Base-by-base conservation (phyloP, 1,140 invertebrate species). In the Cryptotermes secundus region DNA sequence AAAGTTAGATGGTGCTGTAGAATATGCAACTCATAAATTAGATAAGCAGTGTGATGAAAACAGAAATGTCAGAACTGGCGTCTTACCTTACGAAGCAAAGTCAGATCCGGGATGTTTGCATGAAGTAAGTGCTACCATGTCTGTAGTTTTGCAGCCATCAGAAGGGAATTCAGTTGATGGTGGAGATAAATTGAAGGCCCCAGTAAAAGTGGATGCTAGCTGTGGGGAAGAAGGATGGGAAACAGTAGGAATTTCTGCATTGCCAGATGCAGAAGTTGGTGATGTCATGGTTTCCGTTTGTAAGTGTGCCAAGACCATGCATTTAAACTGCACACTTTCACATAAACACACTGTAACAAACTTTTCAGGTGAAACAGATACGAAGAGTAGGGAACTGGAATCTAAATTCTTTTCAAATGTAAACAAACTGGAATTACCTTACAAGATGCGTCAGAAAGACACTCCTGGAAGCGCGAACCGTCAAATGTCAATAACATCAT, bases 271-370 rank as follows among this genome's bases (percentile, higher is more conserved):
- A 31, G 53, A 38, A 34, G 53, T 82, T 4, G 24, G 38, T 53
- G 53, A 59, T 53, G 81, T 82, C 6, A 24, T 19, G 24, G 14
- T 82, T 9, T 49, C 81, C 7, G n/a, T 82, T 31, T 82, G 81
- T 59, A 53, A 82, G 81, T 82, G 81, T 59, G 1, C 81, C 1
- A 82, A 82, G 38, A 82, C 31, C 19, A 53, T 82, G 81, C 81
- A 82, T 0, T 0, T 82, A 31, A 53, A 45, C 16, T 82, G 81
- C 38, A 31, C 31, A 36, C 34, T 82, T 7, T 72, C 59, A 72
- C 59, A 72, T 2, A 14, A 49, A n/a, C 9, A 31, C 10, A 72
- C 26, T 59, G 22, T 59, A 26, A 72, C 26, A 31, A 72, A 31
- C n/a, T 31, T 72, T 9, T 4, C n/a, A 12, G 59, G 31, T 72